Percentiles rank a stretch among this genome's conserved stretches.
phyloP scores from a whole-genome alignment of 2,113 vertebrate species.

The Myanophis thanlyinensis region DNA sequence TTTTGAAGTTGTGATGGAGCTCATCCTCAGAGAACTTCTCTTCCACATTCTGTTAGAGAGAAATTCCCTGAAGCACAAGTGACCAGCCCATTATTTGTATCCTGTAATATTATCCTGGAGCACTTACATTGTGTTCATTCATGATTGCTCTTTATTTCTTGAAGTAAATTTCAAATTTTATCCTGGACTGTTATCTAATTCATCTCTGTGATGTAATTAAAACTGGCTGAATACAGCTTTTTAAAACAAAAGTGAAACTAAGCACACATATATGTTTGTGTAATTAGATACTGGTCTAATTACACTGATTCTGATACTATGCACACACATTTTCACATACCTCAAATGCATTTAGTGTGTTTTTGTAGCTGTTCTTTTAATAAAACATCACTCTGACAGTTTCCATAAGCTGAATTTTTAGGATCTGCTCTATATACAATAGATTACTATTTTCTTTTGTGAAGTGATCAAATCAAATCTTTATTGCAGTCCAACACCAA shows the following conservation, averaged over 20 bases:
- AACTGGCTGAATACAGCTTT: neutral
- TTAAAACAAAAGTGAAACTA: neutral
- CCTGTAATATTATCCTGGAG: neutral
- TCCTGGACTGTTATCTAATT: neutral
- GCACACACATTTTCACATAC: neutral
- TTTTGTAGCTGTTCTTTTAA: neutral
- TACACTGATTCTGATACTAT: neutral
- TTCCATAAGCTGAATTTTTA: neutral
- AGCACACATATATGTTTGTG: neutral
- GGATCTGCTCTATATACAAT: neutral
- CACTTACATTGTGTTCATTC: neutral
- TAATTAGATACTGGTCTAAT: neutral
- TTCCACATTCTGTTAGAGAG: neutral
- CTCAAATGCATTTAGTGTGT: neutral
- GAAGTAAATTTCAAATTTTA: neutral
- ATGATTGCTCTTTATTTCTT: neutral
- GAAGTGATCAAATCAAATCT: neutral
- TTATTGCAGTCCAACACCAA: neutral
- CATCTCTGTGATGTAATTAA: neutral
- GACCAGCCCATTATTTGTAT: neutral
- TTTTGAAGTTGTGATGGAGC: neutral
- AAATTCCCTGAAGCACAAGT: neutral
- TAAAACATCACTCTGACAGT: neutral
- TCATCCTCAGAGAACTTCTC: neutral
- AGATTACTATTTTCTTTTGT: neutral